Conservation (phyloP, 2,888 invertebrate species). For the Eurytoma adleriae region DNA sequence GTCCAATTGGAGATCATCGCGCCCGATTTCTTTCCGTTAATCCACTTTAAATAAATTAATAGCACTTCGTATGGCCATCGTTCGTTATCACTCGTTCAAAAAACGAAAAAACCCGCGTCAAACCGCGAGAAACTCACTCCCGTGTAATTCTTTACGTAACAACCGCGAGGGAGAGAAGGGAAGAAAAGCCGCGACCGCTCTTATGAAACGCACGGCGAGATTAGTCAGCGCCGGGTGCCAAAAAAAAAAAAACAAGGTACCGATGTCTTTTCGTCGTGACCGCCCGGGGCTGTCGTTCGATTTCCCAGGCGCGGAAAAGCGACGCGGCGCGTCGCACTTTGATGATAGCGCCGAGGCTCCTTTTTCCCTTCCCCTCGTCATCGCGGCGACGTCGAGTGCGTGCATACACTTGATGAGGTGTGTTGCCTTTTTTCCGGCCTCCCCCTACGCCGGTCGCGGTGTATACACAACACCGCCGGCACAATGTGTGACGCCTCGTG, state of each 20-base stretch:
- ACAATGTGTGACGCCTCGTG: slow-evolving; percentile 16
- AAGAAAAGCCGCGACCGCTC: neutral
- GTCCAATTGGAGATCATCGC: too few species aligned
- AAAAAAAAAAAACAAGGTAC: neutral
- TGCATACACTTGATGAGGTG: slow-evolving; percentile 42
- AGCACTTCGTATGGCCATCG: too few species aligned
- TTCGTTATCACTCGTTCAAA: neutral
- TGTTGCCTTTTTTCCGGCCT: neutral
- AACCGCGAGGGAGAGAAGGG: too few species aligned
- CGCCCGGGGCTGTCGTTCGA: slow-evolving; percentile 1
- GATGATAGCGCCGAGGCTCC: slow-evolving; percentile 21
- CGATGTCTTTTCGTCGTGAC: too few species aligned
- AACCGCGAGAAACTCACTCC: slow-evolving; percentile 3
- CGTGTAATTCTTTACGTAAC: too few species aligned
- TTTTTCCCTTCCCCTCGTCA: neutral
- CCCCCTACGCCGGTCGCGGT: neutral
- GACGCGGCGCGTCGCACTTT: slow-evolving; percentile 18
- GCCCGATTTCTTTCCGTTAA: too few species aligned
- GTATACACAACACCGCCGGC: neutral
- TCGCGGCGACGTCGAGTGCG: slow-evolving; percentile 7
- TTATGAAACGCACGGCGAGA: neutral
- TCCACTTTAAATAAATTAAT: too few species aligned
- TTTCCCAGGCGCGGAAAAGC: neutral
- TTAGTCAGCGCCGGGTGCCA: neutral
- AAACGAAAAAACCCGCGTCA: neutral